Percentiles rank a stretch among this genome's conserved stretches.
phyloP scores from a whole-genome alignment of 2,888 invertebrate genomes.

The Nasonovia ribisnigri region DNA sequence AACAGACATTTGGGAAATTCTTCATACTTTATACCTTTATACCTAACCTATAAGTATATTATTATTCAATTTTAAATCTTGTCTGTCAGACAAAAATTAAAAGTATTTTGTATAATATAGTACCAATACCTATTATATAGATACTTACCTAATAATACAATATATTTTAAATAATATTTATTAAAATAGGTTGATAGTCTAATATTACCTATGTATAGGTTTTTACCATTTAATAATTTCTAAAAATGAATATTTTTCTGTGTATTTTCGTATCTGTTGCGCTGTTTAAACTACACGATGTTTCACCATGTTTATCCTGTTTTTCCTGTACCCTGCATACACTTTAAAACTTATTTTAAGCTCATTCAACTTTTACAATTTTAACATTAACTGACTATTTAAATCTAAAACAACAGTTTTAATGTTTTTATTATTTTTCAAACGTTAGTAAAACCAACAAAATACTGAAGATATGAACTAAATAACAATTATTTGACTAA shows the following conservation, averaged over 20 bases:
- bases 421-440: not conserved
- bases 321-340: not conserved
- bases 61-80: not conserved
- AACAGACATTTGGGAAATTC: not conserved
- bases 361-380: not conserved
- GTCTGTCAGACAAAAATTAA: not conserved
- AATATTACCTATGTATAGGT: not conserved
- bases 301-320: not conserved
- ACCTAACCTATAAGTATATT: not conserved
- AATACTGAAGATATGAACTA: not conserved
- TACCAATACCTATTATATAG: not conserved
- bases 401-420: not conserved
- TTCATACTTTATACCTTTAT: not conserved
- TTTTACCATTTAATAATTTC: not conserved
- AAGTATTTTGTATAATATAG: not conserved
- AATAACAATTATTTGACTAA: not conserved
- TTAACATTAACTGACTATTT: not conserved
- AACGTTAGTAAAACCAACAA: not conserved
- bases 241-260: not conserved
- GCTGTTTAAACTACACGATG: not conserved
- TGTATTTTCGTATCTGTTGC: not conserved
- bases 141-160: not conserved
- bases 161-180: not conserved
- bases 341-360: not conserved
- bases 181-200: not conserved